A percentile compares a stretch with the other conserved stretches of the same genome.
Conservation (phyloP, 2,797 vertebrate genomes). For the Poecile montanus region DNA sequence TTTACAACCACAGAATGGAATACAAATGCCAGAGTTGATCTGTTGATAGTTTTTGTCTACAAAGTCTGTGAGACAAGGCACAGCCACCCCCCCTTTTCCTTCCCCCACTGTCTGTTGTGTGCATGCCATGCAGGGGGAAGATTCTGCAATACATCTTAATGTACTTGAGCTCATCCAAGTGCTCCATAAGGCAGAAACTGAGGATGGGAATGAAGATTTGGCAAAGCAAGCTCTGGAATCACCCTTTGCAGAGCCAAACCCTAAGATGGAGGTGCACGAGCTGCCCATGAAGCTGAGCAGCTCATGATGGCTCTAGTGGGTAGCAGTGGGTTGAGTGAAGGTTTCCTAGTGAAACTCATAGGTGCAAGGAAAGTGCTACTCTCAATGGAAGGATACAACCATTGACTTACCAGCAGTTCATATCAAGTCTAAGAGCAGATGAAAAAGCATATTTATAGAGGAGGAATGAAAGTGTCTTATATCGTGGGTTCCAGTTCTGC, state of each 20-base stretch:
- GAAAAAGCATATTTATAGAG: background rate
- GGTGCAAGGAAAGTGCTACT: background rate
- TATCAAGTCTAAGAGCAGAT: background rate
- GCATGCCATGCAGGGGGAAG: background rate
- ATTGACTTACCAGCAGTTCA: background rate
- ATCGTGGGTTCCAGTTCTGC: background rate
- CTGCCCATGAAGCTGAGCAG: background rate
- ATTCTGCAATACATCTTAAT: background rate
- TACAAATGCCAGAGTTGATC: background rate
- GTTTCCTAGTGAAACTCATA: background rate
- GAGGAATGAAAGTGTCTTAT: background rate
- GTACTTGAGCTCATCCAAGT: background rate
- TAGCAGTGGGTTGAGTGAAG: accelerated
- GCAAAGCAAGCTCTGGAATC: background rate
- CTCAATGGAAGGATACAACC: background rate
- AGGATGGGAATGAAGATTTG: background rate
- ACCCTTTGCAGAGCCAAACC: background rate
- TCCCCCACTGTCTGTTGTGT: background rate
- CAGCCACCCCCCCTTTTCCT: background rate
- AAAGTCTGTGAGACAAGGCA: background rate
- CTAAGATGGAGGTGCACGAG: background rate
- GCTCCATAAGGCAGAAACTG: background rate
- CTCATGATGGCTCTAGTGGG: background rate
- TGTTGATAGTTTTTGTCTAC: background rate
- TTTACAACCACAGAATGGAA: background rate